A percentile compares a stretch with the other conserved stretches of the same genome.
phyloP scores from a whole-genome alignment of 2,113 vertebrate genomes.

The Corydoras maculifer region DNA sequence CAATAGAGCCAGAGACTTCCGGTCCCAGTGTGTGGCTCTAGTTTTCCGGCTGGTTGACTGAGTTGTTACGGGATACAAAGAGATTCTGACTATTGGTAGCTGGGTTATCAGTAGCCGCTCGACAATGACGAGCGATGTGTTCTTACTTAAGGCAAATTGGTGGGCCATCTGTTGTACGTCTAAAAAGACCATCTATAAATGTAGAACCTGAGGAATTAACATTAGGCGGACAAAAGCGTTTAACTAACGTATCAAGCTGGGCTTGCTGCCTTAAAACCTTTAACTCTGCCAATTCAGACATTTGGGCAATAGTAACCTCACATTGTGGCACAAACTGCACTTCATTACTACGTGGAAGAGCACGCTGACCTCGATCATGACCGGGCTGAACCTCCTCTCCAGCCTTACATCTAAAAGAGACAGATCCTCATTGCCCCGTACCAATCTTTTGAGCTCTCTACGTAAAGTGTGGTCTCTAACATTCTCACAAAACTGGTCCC shows the following conservation, averaged over 20 bases:
- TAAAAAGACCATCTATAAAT: neutral
- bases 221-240: neutral
- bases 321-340: neutral
- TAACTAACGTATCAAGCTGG: conserved; percentile 10
- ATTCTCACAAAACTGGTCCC: conserved; percentile 30
- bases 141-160: conserved; percentile 18
- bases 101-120: too few relatives aligned
- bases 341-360: neutral
- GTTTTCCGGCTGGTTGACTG: neutral
- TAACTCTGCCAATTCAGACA: conserved; percentile 7
- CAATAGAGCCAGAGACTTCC: neutral
- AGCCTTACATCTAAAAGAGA: conserved; percentile 2
- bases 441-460: conserved; percentile 19
- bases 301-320: neutral
- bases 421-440: neutral
- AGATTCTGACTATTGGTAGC: too few relatives aligned
- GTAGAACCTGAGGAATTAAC: too few relatives aligned
- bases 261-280: conserved; percentile 13
- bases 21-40: neutral
- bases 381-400: neutral
- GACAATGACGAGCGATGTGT: conserved; percentile 3
- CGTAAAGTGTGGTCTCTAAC: conserved; percentile 7
- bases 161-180: neutral
- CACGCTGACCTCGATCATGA: neutral
- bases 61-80: too few relatives aligned